Evolutionary conservation across 2,888 invertebrate genomes (phyloP), one percentile per base, ranked within the genome.

Genomic region (Pasiphila rectangulata): DNA sequence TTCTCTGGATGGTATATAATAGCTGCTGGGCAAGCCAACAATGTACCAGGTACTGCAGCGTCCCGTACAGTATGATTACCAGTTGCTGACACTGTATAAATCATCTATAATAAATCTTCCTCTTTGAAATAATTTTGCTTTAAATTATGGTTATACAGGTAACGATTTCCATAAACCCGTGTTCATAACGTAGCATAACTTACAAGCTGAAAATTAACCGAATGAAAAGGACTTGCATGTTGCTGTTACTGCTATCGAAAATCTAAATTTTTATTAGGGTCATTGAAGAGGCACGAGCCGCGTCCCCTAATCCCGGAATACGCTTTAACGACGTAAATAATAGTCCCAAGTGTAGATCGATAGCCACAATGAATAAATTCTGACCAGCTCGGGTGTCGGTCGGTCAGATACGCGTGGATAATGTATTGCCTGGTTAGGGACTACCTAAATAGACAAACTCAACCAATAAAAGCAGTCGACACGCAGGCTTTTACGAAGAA

Each of bases 361-460:
- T 48, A 46, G 19, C 38, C 46, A 47, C 37, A 47, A 43, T 51
- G 51, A 51, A 56, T 57, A 47, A 46, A 54, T 51, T 35, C 19
- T 32, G 38, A 25, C 43, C 32, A 24, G 30, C 30, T 39, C 19
- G 15, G 21, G 19, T 16, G 6, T 6, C 16, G 36, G 16, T 6
- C 15, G 32, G 45, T 21, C 24, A 50, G 43, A 30, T 49, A 30
- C 10, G 23, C 9, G 2, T 7, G 24, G 30, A 15, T 36, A 32
- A 27, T 3, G 0, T 3, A 2, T 7, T 12, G 13, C 2, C 13
- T 7, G 13, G 2, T 25, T 6, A 12, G 12, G 13, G 7, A 27
- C 12, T 13, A 13, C 13, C 16, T 15, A 32, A 19, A 32, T 29
- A 34, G 47, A 34, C 34, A 24, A 25, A 19, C 42, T 35, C 24